Percentiles rank a stretch among this genome's conserved stretches.
Conservation (phyloP, 2,888 invertebrate species). For the Mythimna albipuncta region DNA sequence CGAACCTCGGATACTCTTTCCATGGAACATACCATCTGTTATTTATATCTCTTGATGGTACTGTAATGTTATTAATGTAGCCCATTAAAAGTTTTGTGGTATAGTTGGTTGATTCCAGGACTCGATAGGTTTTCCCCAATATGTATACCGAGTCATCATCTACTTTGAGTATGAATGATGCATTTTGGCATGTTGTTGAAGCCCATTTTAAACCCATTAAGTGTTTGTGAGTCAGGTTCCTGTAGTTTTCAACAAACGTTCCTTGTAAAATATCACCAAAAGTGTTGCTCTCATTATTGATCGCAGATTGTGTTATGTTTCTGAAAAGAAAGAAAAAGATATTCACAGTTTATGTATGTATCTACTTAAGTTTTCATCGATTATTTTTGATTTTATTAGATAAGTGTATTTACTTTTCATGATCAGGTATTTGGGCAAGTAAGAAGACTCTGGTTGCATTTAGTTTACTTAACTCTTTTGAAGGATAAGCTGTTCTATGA, state of each 20-base stretch:
- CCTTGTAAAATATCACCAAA: slow-evolving; percentile 94
- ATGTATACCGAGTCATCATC: slow-evolving; percentile 91
- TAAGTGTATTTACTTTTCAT: slow-evolving; percentile 80
- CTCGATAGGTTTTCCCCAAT: slow-evolving; percentile 86
- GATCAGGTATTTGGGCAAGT: slow-evolving; percentile 90
- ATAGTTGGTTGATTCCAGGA: slow-evolving; percentile 65
- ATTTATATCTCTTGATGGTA: slow-evolving; percentile 91
- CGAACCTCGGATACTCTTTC: slow-evolving; percentile 91
- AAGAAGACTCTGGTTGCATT: slow-evolving; percentile 93
- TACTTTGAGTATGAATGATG: slow-evolving; percentile 81
- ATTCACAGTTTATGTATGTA: neutral
- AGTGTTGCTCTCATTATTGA: slow-evolving; percentile 91
- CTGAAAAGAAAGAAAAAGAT: slow-evolving; percentile 65
- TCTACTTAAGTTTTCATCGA: too few relatives aligned
- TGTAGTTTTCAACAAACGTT: slow-evolving; percentile 94
- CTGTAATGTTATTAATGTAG: slow-evolving; percentile 92
- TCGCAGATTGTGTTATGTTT: slow-evolving; percentile 88
- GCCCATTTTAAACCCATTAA: slow-evolving; percentile 95
- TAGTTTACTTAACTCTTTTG: slow-evolving; percentile 89
- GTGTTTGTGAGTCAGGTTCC: slow-evolving; percentile 95
- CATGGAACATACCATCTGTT: slow-evolving; percentile 96
- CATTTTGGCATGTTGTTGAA: slow-evolving; percentile 90
- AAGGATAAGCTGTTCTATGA: slow-evolving; percentile 92
- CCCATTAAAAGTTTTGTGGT: slow-evolving; percentile 89
- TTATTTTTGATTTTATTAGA: neutral